These are phyloP conservation scores for Alcedo quadribrachys DNA, from an alignment of 2,797 vertebrate species.

Conservation along the genomic window DNA sequence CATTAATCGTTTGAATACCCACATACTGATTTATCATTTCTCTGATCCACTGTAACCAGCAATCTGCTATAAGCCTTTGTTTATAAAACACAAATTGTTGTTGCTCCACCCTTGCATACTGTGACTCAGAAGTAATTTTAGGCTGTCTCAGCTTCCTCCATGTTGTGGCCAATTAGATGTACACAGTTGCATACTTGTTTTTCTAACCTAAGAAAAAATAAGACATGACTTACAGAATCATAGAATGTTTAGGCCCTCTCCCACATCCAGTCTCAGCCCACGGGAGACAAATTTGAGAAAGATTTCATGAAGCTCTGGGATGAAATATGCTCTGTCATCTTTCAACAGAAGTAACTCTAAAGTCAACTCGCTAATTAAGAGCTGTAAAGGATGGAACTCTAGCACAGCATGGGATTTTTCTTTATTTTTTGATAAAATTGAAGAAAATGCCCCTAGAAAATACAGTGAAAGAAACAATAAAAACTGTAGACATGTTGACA, in stretches of 20 bases:
- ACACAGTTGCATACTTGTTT: neutral
- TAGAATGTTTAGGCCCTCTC: neutral
- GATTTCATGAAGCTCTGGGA: neutral
- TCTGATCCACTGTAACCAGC: neutral
- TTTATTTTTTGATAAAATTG: neutral
- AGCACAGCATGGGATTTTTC: neutral
- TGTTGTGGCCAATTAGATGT: neutral
- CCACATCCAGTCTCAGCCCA: neutral
- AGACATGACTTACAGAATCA: neutral
- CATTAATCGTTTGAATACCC: neutral
- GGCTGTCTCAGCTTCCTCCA: constrained; percentile 3
- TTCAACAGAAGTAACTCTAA: neutral
- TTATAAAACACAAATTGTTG: neutral
- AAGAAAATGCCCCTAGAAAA: neutral
- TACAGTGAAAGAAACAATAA: neutral
- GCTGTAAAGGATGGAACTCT: neutral
- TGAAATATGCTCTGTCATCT: accelerated
- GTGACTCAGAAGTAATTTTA: neutral
- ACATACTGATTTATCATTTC: neutral
- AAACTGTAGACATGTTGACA: neutral
- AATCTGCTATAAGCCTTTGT: neutral
- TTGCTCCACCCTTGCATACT: neutral
- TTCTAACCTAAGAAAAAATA: neutral
- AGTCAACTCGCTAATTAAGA: neutral
- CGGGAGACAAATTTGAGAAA: neutral